These are phyloP conservation scores for Pituophis catenifer DNA, from an alignment of 2,113 vertebrate genomes.

Conservation along the genomic window DNA sequence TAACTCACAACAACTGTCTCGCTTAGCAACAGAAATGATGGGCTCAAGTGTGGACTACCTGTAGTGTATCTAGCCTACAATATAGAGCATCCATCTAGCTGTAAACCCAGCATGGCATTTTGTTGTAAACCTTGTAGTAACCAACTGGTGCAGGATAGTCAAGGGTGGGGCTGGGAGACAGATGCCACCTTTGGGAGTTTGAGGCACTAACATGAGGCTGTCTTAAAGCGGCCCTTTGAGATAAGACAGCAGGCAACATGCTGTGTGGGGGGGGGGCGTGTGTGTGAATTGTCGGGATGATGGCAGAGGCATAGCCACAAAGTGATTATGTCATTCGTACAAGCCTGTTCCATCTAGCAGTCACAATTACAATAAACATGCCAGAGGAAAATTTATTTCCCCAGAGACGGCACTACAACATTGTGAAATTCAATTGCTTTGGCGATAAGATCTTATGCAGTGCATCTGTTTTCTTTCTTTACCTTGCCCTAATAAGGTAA, in stretches of 20 bases:
- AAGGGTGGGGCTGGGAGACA: not conserved
- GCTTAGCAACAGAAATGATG: not conserved
- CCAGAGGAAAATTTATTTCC: not conserved
- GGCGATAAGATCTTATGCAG: not conserved
- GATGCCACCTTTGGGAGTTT: not conserved
- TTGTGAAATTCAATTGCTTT: not conserved
- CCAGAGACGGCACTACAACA: not conserved
- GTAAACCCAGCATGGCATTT: not conserved
- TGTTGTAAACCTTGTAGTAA: not conserved
- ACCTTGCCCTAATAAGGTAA: not conserved
- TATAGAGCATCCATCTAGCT: not conserved
- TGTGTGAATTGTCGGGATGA: not conserved
- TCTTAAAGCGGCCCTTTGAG: not conserved
- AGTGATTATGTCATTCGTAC: not conserved
- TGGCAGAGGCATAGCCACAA: not conserved
- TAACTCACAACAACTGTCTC: not conserved
- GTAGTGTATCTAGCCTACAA: not conserved
- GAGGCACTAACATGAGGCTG: not conserved
- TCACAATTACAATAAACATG: not conserved
- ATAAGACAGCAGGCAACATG: not conserved
- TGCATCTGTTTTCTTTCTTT: not conserved
- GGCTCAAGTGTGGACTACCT: not conserved
- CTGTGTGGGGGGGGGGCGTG: too few species aligned
- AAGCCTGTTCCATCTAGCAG: not conserved
- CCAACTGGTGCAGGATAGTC: not conserved